Conservation (phyloP, 2,797 vertebrate genomes). For the Poliocrania exsul region DNA sequence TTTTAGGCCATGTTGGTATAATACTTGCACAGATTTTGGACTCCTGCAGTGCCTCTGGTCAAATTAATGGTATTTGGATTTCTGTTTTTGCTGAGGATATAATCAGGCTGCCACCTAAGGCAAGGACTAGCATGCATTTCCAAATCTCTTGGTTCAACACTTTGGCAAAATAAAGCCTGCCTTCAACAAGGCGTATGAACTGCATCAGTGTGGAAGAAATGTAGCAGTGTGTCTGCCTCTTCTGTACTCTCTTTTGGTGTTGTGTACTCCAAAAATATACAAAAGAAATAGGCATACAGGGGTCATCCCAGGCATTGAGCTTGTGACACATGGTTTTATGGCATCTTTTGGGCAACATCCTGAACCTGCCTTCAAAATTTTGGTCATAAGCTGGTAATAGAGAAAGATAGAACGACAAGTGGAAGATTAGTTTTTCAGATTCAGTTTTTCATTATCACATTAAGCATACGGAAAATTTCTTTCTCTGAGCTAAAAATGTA, state of each 20-base stretch:
- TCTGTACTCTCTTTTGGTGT: not conserved
- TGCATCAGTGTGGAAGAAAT: not conserved
- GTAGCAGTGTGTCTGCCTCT: not conserved
- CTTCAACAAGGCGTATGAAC: fast-evolving
- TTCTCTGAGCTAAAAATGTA: not conserved
- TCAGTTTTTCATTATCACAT: not conserved
- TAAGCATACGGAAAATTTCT: not conserved
- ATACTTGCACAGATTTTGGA: not conserved
- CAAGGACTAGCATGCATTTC: not conserved
- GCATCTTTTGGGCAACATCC: not conserved
- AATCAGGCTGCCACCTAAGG: not conserved
- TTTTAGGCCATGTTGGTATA: not conserved
- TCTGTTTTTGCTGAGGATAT: not conserved
- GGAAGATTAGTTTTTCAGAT: not conserved
- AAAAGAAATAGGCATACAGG: not conserved
- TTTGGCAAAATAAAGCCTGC: not conserved
- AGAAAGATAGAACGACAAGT: not conserved
- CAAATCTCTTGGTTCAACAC: not conserved
- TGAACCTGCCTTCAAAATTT: not conserved
- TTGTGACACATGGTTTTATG: not conserved
- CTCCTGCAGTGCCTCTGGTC: not conserved
- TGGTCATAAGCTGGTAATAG: not conserved
- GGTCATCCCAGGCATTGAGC: not conserved
- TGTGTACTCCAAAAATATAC: not conserved
- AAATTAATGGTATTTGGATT: not conserved